These are phyloP conservation scores for Aspidoscelis tigris DNA, from an alignment of 2,113 vertebrate genomes.

Conservation along the genomic window DNA sequence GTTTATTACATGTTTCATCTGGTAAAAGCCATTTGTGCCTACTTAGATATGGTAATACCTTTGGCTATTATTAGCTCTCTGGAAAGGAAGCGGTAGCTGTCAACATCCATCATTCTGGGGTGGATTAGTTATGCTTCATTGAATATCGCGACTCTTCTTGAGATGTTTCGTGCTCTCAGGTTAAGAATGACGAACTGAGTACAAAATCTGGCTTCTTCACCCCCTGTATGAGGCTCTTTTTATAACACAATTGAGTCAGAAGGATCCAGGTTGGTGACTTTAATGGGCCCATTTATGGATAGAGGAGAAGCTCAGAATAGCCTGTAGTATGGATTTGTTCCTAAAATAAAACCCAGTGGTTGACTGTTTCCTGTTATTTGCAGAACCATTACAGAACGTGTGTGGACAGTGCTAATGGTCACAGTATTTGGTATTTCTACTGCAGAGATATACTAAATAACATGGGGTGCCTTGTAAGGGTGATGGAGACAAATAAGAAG, in stretches of 20 bases:
- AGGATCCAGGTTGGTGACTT: background rate
- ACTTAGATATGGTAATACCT: fast-evolving
- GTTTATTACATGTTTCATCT: background rate
- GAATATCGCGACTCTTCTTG: background rate
- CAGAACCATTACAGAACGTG: background rate
- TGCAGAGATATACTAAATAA: background rate
- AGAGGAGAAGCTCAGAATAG: constrained; percentile 1
- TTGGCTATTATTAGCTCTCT: fast-evolving
- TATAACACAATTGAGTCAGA: background rate
- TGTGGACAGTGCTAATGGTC: no score
- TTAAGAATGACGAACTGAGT: background rate
- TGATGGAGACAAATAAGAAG: no score
- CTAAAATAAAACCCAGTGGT: constrained; percentile 10
- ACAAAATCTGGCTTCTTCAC: background rate
- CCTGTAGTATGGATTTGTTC: background rate
- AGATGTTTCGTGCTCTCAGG: background rate
- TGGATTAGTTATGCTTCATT: background rate
- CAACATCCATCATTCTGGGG: background rate
- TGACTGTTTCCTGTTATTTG: constrained; percentile 19
- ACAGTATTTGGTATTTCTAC: background rate
- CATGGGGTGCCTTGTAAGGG: no score
- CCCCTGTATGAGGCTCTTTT: background rate
- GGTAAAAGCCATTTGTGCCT: fast-evolving
- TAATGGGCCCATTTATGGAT: background rate
- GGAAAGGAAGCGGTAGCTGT: fast-evolving